Conservation (phyloP, 2,113 vertebrate species). For the Microtus pennsylvanicus region DNA sequence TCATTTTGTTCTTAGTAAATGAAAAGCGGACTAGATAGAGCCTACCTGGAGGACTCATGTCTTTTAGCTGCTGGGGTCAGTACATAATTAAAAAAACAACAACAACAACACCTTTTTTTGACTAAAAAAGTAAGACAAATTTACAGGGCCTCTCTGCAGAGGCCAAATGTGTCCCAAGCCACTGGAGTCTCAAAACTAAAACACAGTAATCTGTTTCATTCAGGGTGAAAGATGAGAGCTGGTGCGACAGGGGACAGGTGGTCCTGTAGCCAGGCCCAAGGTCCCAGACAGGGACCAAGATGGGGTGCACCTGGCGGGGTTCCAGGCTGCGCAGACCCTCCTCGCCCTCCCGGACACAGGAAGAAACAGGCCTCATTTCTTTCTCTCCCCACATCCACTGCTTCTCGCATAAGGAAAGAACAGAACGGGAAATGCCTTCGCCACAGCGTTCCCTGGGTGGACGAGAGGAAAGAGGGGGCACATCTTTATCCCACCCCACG, state of each 20-base stretch:
- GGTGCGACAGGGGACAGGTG: not conserved
- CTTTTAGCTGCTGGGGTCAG: not conserved
- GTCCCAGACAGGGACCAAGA: not conserved
- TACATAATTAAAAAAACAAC: not conserved
- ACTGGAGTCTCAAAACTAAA: not conserved
- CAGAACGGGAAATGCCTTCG: conserved; percentile 71
- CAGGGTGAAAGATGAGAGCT: not conserved
- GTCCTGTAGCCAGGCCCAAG: not conserved
- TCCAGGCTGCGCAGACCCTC: conserved; percentile 58
- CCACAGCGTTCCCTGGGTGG: conserved; percentile 76
- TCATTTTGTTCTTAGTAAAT: not conserved
- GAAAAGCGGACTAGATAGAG: not conserved
- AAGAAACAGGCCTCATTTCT: conserved; percentile 71
- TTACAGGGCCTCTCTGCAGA: not conserved
- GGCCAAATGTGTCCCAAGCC: not conserved
- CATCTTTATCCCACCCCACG: not conserved
- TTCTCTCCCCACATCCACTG: conserved; percentile 75
- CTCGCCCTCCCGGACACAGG: conserved; percentile 72
- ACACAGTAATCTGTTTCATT: not conserved
- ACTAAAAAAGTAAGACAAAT: not conserved
- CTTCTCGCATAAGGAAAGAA: conserved; percentile 76
- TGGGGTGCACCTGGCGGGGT: not conserved
- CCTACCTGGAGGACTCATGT: not conserved
- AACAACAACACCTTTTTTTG: not conserved
- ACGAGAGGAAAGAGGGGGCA: conserved; percentile 72